Base-by-base conservation (phyloP, 2,797 vertebrate genomes). In the Phrynocephalus guinanensis region DNA sequence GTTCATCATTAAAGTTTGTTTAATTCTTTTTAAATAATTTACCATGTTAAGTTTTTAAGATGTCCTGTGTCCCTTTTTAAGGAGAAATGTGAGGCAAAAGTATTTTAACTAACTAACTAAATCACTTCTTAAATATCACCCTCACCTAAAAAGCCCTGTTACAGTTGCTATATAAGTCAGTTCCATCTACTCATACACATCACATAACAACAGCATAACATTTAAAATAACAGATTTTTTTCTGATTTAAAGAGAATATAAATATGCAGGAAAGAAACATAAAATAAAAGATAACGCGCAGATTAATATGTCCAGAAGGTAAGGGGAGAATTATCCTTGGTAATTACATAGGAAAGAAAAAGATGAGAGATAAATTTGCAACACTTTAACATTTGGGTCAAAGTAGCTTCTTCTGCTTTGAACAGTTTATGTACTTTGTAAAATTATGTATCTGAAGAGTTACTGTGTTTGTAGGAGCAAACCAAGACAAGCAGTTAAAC, bases 401-500 rank as follows among this genome's bases (percentile, higher is more conserved):
- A 1, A 11, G 5, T 83, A 81, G 13, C 81, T 90, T 88, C 66
- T 22, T 8, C 28, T 71, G 0, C 56, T 1, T 0, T 88, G 2
- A 68, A 50, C 66, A 44, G 38, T 44, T 44, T 44, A 44, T 44
- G 38, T 60, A 79, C 13, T 30, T 16, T 82, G 2, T 13, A 77
- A 24, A 86, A 76, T 5, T 24, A 48, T 48, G 73, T 82, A 86
- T 70, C 50, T 87, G 30, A 88, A 79, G 18, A 67, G 3, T 85
- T 73, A 73, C 38, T 67, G 68, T 22, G 33, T 75, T 16, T 75
- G 16, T 9, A 67, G 70, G 80, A 73, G 6, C 52, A 67, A 88
- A 79, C 76, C 60, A 73, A 84, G 10, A 72, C 28, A 84, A 48
- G n/a, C 50, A 83, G 8, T 84, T 84, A n/a, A n/a, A n/a, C n/a